A percentile compares a stretch with the other conserved stretches of the same genome.
Evolutionary conservation across 2,797 vertebrate genomes (phyloP).

Genomic region (Telmatherina bonti): DNA sequence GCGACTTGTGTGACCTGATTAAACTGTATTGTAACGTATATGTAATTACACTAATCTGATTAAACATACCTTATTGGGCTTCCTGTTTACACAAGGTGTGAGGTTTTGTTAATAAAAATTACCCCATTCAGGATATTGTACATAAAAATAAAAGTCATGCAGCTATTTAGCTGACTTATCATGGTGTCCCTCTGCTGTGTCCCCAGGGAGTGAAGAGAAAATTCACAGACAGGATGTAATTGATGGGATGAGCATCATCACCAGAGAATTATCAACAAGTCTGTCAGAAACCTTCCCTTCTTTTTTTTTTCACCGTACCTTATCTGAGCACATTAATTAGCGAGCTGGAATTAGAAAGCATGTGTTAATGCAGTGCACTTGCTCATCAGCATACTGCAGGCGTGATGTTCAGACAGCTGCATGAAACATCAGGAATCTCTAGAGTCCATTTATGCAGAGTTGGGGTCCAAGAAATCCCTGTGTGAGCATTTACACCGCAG

Average conservation of each 20-base stretch:
- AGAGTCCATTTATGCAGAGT: conserved; percentile 54
- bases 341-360: conserved; percentile 28
- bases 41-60: too few relatives aligned
- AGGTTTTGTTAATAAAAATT: neutral
- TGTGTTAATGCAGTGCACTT: conserved; percentile 30
- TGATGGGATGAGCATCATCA: conserved; percentile 63
- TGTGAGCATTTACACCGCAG: conserved; percentile 25
- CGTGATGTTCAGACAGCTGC: conserved; percentile 48
- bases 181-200: conserved; percentile 37
- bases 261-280: conserved; percentile 57
- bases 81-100: neutral
- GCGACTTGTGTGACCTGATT: neutral
- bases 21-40: neutral
- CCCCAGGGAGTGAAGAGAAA: conserved; percentile 45
- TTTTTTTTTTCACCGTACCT: conserved; percentile 25
- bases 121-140: neutral
- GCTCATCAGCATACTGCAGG: conserved; percentile 42
- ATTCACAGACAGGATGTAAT: conserved; percentile 60
- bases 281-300: conserved; percentile 37
- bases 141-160: conserved; percentile 31
- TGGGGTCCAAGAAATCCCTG: conserved; percentile 29
- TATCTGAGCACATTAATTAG: conserved; percentile 60
- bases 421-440: conserved; percentile 50
- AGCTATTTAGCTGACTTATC: conserved; percentile 44
- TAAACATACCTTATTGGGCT: neutral